Conservation (phyloP, 1,140 invertebrate genomes). For the Apis florea region DNA sequence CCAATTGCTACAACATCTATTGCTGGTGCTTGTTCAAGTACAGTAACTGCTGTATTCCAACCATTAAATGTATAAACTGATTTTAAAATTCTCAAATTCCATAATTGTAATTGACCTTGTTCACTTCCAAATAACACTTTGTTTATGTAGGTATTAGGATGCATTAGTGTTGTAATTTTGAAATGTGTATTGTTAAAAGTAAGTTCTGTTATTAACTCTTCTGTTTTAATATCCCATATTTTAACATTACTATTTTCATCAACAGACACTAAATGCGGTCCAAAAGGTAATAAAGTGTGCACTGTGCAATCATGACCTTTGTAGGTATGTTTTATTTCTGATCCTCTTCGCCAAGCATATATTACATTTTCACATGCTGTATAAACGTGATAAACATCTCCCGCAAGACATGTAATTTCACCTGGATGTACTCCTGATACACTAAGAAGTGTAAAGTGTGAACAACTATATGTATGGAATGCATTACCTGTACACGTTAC, state of each 20-base stretch:
- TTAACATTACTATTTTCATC: slow-evolving; percentile 89
- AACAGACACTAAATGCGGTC: slow-evolving; percentile 90
- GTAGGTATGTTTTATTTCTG: slow-evolving; percentile 91
- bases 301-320: slow-evolving; percentile 88
- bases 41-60: slow-evolving; percentile 86
- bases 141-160: slow-evolving; percentile 96
- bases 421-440: slow-evolving; percentile 90
- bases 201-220: slow-evolving; percentile 85
- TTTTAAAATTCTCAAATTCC: slow-evolving; percentile 92
- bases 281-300: slow-evolving; percentile 92
- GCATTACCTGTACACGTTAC: slow-evolving; percentile 94
- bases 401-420: slow-evolving; percentile 91
- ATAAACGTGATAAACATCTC: slow-evolving; percentile 91
- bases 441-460: slow-evolving; percentile 90
- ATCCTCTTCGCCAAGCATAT: slow-evolving; percentile 93
- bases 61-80: slow-evolving; percentile 91
- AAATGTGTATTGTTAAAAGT: slow-evolving; percentile 88
- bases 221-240: slow-evolving; percentile 92
- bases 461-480: slow-evolving; percentile 95
- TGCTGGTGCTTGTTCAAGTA: slow-evolving; percentile 92
- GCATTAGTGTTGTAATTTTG: slow-evolving; percentile 88
- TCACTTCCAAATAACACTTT: slow-evolving; percentile 96
- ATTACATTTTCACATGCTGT: slow-evolving; percentile 90
- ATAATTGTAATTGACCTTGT: slow-evolving; percentile 93
- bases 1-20: slow-evolving; percentile 95